These are phyloP conservation scores for Acanthosepion lycidas DNA, from an alignment of 2,888 invertebrate genomes.

Conservation along the genomic window DNA sequence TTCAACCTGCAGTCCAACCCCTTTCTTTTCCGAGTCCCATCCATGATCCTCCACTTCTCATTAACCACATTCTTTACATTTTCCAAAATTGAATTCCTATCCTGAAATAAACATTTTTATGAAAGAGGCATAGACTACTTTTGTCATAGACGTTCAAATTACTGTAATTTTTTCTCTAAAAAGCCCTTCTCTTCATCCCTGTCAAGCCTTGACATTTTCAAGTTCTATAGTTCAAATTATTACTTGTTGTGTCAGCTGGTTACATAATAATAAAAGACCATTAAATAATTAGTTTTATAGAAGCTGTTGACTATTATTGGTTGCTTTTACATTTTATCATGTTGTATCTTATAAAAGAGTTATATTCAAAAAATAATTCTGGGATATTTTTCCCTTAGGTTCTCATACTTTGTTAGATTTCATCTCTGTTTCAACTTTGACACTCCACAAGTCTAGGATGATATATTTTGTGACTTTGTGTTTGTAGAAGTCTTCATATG, in stretches of 20 bases:
- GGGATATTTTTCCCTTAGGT: neutral
- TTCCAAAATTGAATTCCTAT: too few relatives aligned
- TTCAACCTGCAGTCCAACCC: neutral
- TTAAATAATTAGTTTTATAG: neutral
- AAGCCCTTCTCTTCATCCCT: neutral
- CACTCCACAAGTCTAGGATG: neutral
- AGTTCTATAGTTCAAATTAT: neutral
- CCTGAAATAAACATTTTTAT: too few relatives aligned
- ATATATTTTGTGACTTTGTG: neutral
- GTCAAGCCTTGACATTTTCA: neutral
- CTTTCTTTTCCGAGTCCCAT: neutral
- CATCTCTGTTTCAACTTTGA: neutral
- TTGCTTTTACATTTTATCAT: neutral
- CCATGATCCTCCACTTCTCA: neutral
- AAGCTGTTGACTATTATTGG: neutral
- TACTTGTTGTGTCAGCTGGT: neutral
- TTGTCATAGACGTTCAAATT: too few relatives aligned
- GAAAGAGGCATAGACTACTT: too few relatives aligned
- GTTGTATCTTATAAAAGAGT: too few relatives aligned
- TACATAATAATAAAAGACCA: neutral
- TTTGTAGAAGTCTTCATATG: neutral
- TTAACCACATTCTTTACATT: too few relatives aligned
- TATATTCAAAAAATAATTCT: too few relatives aligned
- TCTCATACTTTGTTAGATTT: neutral
- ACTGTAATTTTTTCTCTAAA: neutral